Base-by-base conservation (phyloP, 2,888 invertebrate species). In the Alitta virens region DNA sequence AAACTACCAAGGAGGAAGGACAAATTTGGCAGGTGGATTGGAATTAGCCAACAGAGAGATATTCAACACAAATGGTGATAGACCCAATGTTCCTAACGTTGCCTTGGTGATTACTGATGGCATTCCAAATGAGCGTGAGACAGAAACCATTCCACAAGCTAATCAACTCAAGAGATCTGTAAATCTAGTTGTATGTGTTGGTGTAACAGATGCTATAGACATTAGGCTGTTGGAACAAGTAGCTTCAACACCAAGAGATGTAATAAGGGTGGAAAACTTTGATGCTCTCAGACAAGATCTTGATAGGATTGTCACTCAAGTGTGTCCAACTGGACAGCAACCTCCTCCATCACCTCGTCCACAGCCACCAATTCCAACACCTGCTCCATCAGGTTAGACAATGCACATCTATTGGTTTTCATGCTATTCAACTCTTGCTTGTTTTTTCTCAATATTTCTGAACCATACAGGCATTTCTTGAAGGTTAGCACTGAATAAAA, bases 71-170 rank as follows among this genome's bases (percentile, higher is more conserved):
- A 16, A 5, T 18, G 46, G 46, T 18, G 46, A 46, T 16, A 5
- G 46, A 46, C 3, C 9, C 5, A 16, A 46, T 46, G 46, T 21
- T 46, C 46, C 46, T 18, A 46, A 46, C n/a, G 21, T 46, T 7
- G 21, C 21, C 7, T 46, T 46, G 46, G 18, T 46, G 5, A 21
- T 46, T 18, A 46, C 46, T 46, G 46, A 46, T 16, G 46, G 46
- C n/a, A 46, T 46, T 3, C 46, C 46, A 46, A 46, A 46, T 46
- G 46, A 46, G n/a, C 46, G 46, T 46, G 46, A 46, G n/a, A n/a
- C 9, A 18, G 46, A 46, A 5, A 46, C 46, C 5, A n/a, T 12
- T 12, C 46, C 46, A 9, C 46, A 46, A 21, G 46, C 46, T 12
- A n/a, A n/a, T 5, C 46, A 18, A 21, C n/a, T 46, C 9, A 46